Conservation (phyloP, 2,888 invertebrate species). For the Therioaphis trifolii region DNA sequence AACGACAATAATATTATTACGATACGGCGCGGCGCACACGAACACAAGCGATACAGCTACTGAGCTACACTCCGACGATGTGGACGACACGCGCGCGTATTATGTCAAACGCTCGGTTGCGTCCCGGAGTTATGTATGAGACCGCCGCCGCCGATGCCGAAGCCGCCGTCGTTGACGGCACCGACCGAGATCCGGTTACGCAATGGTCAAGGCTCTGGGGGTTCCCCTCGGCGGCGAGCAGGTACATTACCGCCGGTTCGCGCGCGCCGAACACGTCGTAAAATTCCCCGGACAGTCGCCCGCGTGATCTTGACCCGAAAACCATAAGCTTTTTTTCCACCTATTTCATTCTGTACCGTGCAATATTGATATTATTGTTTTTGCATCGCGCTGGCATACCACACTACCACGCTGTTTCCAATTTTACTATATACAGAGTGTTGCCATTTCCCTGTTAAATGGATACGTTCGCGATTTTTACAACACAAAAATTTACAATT, state of each 20-base stretch:
- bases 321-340: slow-evolving; percentile 37
- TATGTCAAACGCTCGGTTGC: slow-evolving; percentile 55
- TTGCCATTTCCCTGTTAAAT: no score
- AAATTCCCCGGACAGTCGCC: slow-evolving; percentile 32
- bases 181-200: slow-evolving; percentile 60
- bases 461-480: no score
- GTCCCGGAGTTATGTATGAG: slow-evolving; percentile 32
- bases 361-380: background rate
- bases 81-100: background rate
- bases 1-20: no score
- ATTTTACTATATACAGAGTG: no score
- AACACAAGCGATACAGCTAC: no score
- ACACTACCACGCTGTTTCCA: no score
- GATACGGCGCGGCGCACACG: no score
- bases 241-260: background rate
- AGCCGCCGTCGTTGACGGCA: background rate
- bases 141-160: background rate
- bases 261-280: background rate
- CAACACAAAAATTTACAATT: no score
- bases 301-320: slow-evolving; percentile 61
- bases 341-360: no score
- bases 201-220: slow-evolving; percentile 63
- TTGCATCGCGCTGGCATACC: no score
- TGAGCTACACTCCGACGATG: background rate
- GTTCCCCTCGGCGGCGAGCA: slow-evolving; percentile 47